Percentiles rank a stretch among this genome's conserved stretches.
These are phyloP conservation scores for Hydriomena furcata DNA, from an alignment of 2,888 invertebrate species.

Conservation along the genomic window DNA sequence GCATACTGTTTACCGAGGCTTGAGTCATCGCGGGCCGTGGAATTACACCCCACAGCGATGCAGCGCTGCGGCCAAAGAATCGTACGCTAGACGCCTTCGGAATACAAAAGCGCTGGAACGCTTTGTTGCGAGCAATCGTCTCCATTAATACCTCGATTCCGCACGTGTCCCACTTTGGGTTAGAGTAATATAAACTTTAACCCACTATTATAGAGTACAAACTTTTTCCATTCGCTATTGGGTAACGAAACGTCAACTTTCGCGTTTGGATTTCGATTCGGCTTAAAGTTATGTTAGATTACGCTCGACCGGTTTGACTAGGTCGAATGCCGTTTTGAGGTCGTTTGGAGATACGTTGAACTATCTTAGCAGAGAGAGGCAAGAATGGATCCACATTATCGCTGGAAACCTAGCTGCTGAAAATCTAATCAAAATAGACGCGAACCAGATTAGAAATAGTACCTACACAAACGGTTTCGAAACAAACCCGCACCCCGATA, in stretches of 20 bases:
- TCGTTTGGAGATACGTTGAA: conserved; percentile 70
- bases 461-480: conserved; percentile 65
- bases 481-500: conserved; percentile 46
- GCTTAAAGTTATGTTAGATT: conserved; percentile 76
- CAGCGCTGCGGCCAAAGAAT: conserved; percentile 61
- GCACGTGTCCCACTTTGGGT: conserved; percentile 69
- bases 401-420: conserved; percentile 46
- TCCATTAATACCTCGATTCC: conserved; percentile 82
- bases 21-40: conserved; percentile 79
- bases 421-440: conserved; percentile 68
- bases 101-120: conserved; percentile 66
- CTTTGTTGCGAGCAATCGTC: conserved; percentile 60
- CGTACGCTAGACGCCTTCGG: conserved; percentile 41
- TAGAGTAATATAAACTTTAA: conserved; percentile 59
- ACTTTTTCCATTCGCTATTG: conserved; percentile 35
- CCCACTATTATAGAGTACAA: conserved; percentile 37
- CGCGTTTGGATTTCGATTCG: conserved; percentile 75
- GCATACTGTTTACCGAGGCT: conserved; percentile 84
- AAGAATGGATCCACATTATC: conserved; percentile 53
- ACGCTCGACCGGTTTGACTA: conserved; percentile 67
- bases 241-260: conserved; percentile 75
- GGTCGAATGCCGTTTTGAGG: conserved; percentile 82
- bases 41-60: conserved; percentile 59
- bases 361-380: conserved; percentile 54
- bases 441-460: conserved; percentile 67